Evolutionary conservation across 2,113 vertebrate species (phyloP), one percentile per base, ranked within the genome.

Genomic region (Siniperca chuatsi): DNA sequence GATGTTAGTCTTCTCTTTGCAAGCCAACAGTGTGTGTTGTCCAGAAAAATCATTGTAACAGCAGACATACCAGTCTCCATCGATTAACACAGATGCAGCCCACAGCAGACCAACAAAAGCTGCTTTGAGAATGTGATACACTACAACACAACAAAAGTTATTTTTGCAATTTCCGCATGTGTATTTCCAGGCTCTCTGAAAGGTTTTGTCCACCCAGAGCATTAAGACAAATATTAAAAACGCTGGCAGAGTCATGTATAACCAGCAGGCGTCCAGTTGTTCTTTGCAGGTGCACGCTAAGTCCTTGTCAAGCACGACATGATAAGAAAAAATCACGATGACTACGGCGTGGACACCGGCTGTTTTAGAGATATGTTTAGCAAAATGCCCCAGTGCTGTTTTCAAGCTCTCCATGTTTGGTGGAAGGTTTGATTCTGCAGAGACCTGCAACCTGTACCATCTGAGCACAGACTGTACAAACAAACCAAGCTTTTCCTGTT

Each of bases 201-300:
- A 68, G 0, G 2, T 4, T 25, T 25, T 15, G 40, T 68, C 23
- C 11, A 46, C n/a, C 40, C 65, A 68, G 1, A 68, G 42, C 2
- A 16, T 25, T 1, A 68, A 25, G 42, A 68, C 0, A 2, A 46
- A 2, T 8, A 68, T 25, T 4, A 48, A 4, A 18, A 25, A 8
- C 6, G 3, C 42, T 16, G 65, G 65, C 42, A 68, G 6, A 18
- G 2, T 4, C 65, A 68, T 8, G 42, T 46, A 68, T 15, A 48
- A 9, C 11, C n/a, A 18, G n/a, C 65, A 68, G 42, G 7, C 42
- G 8, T 0, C 0, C 2, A 0, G 1, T 18, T 25, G 65, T 2
- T 46, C 6, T 48, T 46, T 29, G n/a, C 42, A 48, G 42, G 23
- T 29, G 12, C 42, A 68, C 6, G 42, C 2, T 23, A 68, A 4